Evolutionary conservation across 2,888 invertebrate species (phyloP).

Genomic region (Pseudolycoriella hygida): DNA sequence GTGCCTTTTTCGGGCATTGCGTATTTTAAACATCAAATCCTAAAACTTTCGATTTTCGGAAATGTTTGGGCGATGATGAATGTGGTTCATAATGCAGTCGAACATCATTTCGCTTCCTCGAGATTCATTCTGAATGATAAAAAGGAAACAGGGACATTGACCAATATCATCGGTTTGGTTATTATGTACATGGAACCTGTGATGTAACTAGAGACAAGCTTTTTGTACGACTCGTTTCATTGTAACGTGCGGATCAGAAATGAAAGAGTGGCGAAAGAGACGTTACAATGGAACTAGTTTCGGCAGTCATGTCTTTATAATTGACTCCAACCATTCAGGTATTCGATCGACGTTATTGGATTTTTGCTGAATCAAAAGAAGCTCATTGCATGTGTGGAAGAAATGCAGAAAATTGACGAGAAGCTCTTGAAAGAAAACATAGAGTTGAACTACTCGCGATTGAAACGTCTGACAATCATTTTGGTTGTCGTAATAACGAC

Average conservation of each 20-base stretch:
- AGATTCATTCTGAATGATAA: conserved; percentile 1
- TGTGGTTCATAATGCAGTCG: too few species aligned
- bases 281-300: too few species aligned
- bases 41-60: too few species aligned
- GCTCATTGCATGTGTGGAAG: conserved; percentile 21
- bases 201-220: conserved; percentile 18
- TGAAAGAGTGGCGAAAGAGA: too few species aligned
- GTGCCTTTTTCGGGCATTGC: too few species aligned
- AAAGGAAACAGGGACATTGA: conserved; percentile 21
- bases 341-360: conserved; percentile 20
- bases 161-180: conserved; percentile 27
- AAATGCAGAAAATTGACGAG: conserved; percentile 23
- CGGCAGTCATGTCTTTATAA: too few species aligned
- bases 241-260: too few species aligned
- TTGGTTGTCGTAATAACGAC: conserved; percentile 18
- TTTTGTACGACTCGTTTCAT: too few species aligned
- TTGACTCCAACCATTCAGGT: too few species aligned
- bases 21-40: too few species aligned
- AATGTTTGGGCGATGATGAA: too few species aligned
- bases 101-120: too few species aligned
- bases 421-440: conserved; percentile 19
- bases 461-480: conserved; percentile 8
- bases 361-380: conserved; percentile 22
- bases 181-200: conserved; percentile 25
- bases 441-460: conserved; percentile 6